phyloP scores from a whole-genome alignment of 2,113 vertebrate species.

The Shinisaurus crocodilurus region DNA sequence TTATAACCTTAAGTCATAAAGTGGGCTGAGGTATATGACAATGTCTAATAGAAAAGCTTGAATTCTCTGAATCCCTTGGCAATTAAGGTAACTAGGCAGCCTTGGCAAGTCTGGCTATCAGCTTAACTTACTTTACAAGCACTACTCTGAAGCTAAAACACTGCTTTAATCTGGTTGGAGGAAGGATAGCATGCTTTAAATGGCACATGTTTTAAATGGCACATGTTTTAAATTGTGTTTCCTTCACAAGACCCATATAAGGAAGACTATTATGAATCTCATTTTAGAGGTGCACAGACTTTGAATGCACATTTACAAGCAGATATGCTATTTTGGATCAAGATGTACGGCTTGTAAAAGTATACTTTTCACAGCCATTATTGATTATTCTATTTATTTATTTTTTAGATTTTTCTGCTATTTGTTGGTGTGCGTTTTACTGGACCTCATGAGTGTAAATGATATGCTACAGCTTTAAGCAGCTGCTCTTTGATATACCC shows the following conservation, averaged over 20 bases:
- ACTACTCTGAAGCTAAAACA: not conserved
- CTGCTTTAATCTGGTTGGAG: not conserved
- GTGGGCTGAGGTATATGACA: not conserved
- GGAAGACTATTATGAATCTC: not conserved
- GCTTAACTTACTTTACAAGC: not conserved
- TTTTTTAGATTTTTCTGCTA: not conserved
- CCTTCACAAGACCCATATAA: not conserved
- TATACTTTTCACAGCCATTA: not conserved
- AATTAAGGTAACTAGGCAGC: not conserved
- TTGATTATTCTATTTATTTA: not conserved
- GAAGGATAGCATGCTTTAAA: not conserved
- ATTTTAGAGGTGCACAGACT: not conserved
- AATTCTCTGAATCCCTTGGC: not conserved
- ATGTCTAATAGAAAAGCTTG: not conserved
- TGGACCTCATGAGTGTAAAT: not conserved
- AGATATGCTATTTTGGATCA: not conserved
- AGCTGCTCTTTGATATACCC: fast-evolving
- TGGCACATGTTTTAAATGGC: not conserved
- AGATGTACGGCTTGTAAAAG: not conserved
- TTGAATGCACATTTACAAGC: not conserved
- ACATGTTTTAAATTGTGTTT: not conserved
- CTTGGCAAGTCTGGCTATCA: not conserved
- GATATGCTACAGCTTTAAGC: not conserved
- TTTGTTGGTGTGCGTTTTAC: constrained; percentile 2
- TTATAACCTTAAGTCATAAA: too few relatives aligned